phyloP scores from a whole-genome alignment of 1,140 invertebrate genomes.

The Daktulosphaira vitifoliae region DNA sequence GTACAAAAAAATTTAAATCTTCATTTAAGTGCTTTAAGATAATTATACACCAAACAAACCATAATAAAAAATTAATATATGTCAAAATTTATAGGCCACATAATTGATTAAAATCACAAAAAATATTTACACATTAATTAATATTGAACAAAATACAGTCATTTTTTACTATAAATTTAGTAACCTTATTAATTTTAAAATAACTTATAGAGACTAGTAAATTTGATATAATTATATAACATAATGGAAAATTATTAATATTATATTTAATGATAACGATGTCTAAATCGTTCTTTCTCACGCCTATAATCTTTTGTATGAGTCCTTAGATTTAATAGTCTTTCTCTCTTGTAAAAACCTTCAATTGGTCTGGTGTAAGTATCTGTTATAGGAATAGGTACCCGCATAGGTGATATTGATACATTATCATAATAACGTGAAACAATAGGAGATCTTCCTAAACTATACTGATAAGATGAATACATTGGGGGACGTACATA shows the following conservation, averaged over 20 bases:
- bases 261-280: conserved; percentile 19
- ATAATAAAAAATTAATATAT: too few species aligned
- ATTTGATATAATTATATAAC: conserved; percentile 14
- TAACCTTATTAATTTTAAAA: too few species aligned
- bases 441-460: conserved; percentile 7
- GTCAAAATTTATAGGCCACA: too few species aligned
- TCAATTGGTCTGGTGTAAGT: neutral
- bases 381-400: conserved; percentile 7
- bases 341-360: conserved; percentile 15
- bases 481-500: conserved; percentile 17
- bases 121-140: too few species aligned
- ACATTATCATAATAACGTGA: conserved; percentile 33
- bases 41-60: too few species aligned
- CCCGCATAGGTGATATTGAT: neutral
- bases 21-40: too few species aligned
- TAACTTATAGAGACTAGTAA: conserved; percentile 6
- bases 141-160: too few species aligned
- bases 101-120: too few species aligned
- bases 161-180: too few species aligned
- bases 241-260: conserved; percentile 10
- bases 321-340: conserved; percentile 7
- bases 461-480: conserved; percentile 20
- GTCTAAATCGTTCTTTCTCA: conserved; percentile 12
- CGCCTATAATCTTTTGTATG: conserved; percentile 1
- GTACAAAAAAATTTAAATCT: too few species aligned